These are phyloP conservation scores for Heliopora coerulea DNA, from an alignment of 92 coral and sea anemone species.

Conservation along the genomic window DNA sequence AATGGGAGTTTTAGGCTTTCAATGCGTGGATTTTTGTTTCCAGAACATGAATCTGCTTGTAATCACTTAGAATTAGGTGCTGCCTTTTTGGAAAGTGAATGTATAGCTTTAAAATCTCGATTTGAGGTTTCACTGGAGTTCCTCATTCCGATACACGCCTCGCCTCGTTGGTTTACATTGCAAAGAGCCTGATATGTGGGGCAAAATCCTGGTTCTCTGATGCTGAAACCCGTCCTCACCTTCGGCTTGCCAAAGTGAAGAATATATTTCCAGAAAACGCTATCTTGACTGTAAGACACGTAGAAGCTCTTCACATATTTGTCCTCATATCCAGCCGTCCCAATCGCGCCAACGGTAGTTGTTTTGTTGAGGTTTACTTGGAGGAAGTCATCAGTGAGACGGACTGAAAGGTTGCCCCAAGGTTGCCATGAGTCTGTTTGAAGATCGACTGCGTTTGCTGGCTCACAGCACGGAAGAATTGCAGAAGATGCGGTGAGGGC, in stretches of 20 bases:
- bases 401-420: background rate
- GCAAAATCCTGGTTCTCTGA: too few relatives aligned
- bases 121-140: too few relatives aligned
- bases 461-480: background rate
- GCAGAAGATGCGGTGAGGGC: background rate
- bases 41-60: too few relatives aligned
- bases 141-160: too few relatives aligned
- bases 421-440: background rate
- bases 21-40: too few relatives aligned
- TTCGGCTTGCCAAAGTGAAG: background rate
- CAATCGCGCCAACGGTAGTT: background rate
- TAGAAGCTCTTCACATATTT: background rate
- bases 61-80: too few relatives aligned
- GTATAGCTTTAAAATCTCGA: too few relatives aligned
- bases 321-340: background rate
- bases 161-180: too few relatives aligned
- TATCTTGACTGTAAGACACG: slow-evolving; percentile 16
- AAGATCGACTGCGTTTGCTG: background rate
- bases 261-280: slow-evolving; percentile 5
- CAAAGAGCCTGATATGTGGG: too few relatives aligned
- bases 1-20: too few relatives aligned
- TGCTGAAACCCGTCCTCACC: too few relatives aligned
- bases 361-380: background rate
- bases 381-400: background rate
- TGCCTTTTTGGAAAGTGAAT: too few relatives aligned